Percentiles rank a stretch among this genome's conserved stretches.
Conservation (phyloP, 1,140 invertebrate genomes). For the Adoxophyes honmai region DNA sequence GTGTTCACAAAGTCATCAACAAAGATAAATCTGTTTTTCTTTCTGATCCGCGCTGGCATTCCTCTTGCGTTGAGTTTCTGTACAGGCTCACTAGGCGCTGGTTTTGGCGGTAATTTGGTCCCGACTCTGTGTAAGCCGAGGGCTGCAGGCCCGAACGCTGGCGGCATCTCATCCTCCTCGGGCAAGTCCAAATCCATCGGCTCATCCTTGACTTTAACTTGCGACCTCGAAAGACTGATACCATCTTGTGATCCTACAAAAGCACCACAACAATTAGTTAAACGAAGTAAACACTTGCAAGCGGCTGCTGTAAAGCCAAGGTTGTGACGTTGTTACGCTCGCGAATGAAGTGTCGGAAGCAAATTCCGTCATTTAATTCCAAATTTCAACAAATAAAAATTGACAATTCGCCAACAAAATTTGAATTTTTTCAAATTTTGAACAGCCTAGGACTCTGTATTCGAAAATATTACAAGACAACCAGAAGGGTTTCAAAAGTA, state of each 20-base stretch:
- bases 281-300: constrained; percentile 53
- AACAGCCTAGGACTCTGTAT: constrained; percentile 46
- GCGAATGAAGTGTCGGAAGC: constrained; percentile 7
- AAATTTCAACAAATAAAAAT: constrained; percentile 35
- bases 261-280: constrained; percentile 23
- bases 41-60: constrained; percentile 92
- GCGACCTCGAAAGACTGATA: constrained; percentile 56
- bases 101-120: constrained; percentile 83
- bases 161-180: constrained; percentile 82
- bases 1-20: constrained; percentile 94
- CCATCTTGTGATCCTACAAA: constrained; percentile 59
- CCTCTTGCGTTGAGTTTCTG: constrained; percentile 89
- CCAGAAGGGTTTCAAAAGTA: neutral
- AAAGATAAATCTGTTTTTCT: constrained; percentile 93
- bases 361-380: constrained; percentile 20
- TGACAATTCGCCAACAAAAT: constrained; percentile 63
- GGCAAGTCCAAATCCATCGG: constrained; percentile 80
- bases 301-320: constrained; percentile 61
- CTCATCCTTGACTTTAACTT: constrained; percentile 78
- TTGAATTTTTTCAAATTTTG: constrained; percentile 78
- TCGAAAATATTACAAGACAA: constrained; percentile 29
- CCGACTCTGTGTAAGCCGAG: constrained; percentile 88
- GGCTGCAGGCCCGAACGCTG: constrained; percentile 84
- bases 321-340: constrained; percentile 8
- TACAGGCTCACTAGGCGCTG: constrained; percentile 82